Percentiles rank a stretch among this genome's conserved stretches.
These are phyloP conservation scores for Steinernema khuongi DNA, from an alignment of 1,140 invertebrate genomes.

Conservation along the genomic window DNA sequence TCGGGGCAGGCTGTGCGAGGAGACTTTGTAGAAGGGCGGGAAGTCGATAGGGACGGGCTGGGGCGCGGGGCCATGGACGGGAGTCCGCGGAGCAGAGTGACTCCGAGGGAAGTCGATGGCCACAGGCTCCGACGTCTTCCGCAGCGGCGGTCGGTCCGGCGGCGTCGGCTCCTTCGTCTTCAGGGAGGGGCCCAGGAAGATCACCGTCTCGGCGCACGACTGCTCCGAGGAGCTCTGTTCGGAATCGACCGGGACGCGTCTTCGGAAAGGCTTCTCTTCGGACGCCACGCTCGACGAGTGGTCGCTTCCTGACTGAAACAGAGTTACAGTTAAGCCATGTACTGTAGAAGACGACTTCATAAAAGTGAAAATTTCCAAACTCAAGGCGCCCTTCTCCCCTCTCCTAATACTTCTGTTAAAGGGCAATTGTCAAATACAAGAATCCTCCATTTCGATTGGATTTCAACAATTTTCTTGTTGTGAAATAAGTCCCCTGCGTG, in stretches of 20 bases:
- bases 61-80: neutral
- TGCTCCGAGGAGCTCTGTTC: slow-evolving; percentile 26
- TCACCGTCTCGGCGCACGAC: slow-evolving; percentile 28
- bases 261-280: neutral
- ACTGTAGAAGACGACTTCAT: neutral
- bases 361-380: too few relatives aligned
- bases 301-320: neutral
- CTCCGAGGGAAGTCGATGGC: neutral
- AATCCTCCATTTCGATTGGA: too few relatives aligned
- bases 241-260: neutral
- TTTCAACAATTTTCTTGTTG: too few relatives aligned
- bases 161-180: slow-evolving; percentile 5
- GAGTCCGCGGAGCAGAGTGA: slow-evolving; percentile 2
- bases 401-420: too few relatives aligned
- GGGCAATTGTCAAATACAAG: too few relatives aligned
- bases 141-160: neutral
- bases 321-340: neutral
- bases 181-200: slow-evolving; percentile 20
- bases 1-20: neutral
- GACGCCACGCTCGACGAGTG: neutral
- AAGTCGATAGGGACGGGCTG: slow-evolving; percentile 14
- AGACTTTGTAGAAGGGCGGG: slow-evolving; percentile 1
- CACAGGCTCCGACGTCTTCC: neutral
- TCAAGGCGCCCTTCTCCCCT: too few relatives aligned
- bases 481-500: neutral